Percentiles rank a stretch among this genome's conserved stretches.
phyloP scores from a whole-genome alignment of 2,888 invertebrate genomes.

The Sesia apiformis region DNA sequence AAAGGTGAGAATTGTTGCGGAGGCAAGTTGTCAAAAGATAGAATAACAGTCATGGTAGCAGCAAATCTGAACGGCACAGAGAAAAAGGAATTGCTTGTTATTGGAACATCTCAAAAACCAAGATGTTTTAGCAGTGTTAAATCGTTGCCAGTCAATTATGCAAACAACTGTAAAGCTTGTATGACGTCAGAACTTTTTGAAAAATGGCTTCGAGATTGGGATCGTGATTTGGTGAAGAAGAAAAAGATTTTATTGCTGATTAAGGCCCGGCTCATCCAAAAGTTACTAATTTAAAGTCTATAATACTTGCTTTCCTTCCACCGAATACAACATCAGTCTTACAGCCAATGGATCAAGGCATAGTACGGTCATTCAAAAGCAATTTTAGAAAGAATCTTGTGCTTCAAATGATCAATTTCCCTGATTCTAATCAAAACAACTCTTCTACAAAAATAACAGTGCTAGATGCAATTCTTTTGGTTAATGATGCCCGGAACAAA shows the following conservation, averaged over 20 bases:
- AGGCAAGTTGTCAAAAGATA: constrained; percentile 12
- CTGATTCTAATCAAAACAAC: constrained; percentile 8
- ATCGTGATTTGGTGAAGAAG: constrained; percentile 8
- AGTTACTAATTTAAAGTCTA: constrained; percentile 9
- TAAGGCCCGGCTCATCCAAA: constrained; percentile 9
- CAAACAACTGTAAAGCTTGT: constrained; percentile 11
- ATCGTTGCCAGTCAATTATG: constrained; percentile 13
- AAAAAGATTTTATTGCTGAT: constrained; percentile 11
- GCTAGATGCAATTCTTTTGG: constrained; percentile 12
- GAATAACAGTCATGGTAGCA: constrained; percentile 5
- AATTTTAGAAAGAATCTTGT: constrained; percentile 12
- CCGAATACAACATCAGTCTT: constrained; percentile 12
- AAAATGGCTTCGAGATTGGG: constrained; percentile 10
- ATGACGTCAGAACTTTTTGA: constrained; percentile 15
- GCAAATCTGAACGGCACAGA: constrained; percentile 2
- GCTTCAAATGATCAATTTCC: constrained; percentile 6
- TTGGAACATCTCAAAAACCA: constrained; percentile 12
- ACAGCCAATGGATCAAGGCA: constrained; percentile 15
- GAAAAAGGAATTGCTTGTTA: constrained; percentile 10
- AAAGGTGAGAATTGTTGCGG: constrained; percentile 15
- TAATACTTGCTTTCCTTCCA: constrained; percentile 11
- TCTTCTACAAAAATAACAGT: constrained; percentile 7
- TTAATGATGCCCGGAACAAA: constrained; percentile 9
- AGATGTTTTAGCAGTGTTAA: constrained; percentile 14
- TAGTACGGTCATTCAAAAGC: constrained; percentile 12